phyloP scores from a whole-genome alignment of 2,888 invertebrate species.

The Plebejus melissa region DNA sequence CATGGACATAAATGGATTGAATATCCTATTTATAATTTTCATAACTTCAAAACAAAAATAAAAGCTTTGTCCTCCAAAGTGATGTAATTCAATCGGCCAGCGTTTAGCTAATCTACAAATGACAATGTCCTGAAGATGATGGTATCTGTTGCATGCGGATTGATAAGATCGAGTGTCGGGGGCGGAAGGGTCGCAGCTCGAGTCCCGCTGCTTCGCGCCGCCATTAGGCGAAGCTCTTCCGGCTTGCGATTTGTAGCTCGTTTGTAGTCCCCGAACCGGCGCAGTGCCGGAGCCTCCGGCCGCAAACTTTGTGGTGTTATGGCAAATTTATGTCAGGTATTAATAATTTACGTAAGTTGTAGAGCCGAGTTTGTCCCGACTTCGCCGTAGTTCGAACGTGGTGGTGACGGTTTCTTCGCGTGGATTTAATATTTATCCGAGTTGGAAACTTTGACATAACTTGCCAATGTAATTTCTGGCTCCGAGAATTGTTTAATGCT shows the following conservation, averaged over 20 bases:
- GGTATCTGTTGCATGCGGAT: slow-evolving; percentile 51
- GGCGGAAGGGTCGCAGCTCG: slow-evolving; percentile 45
- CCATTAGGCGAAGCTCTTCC: slow-evolving; percentile 61
- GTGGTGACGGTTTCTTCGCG: slow-evolving; percentile 58
- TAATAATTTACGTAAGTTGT: slow-evolving; percentile 76
- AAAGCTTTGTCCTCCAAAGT: not conserved
- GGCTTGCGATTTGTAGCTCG: slow-evolving; percentile 64
- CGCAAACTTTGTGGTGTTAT: slow-evolving; percentile 67
- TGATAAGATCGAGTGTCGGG: slow-evolving; percentile 53
- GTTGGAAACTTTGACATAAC: slow-evolving; percentile 45
- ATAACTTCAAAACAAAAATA: too few species aligned
- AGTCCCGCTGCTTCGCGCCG: slow-evolving; percentile 63
- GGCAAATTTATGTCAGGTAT: slow-evolving; percentile 79
- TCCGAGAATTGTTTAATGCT: slow-evolving; percentile 22
- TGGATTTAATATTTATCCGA: slow-evolving; percentile 69
- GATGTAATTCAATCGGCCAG: not conserved
- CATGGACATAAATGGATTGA: too few species aligned
- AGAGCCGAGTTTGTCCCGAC: slow-evolving; percentile 55
- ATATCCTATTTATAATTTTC: too few species aligned
- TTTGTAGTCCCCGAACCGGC: slow-evolving; percentile 52
- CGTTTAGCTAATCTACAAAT: not conserved
- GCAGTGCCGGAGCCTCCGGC: slow-evolving; percentile 53
- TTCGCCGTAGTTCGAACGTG: slow-evolving; percentile 41
- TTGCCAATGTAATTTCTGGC: slow-evolving; percentile 46
- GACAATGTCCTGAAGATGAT: slow-evolving; percentile 37